Conservation (phyloP, 2,888 invertebrate genomes). For the Nudaria mundana region DNA sequence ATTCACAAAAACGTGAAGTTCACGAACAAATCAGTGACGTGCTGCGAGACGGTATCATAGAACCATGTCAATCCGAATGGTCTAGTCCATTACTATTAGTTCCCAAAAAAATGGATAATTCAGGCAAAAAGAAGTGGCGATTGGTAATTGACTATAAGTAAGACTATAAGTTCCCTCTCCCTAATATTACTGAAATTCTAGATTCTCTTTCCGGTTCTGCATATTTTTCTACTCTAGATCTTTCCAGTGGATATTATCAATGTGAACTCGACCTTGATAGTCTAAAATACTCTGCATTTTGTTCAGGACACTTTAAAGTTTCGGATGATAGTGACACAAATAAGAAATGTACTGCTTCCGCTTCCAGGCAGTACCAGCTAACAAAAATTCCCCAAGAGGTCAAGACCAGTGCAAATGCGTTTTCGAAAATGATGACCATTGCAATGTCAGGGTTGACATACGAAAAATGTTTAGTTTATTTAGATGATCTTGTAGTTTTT, state of each 20-base stretch:
- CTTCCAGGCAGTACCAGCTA: neutral
- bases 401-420: neutral
- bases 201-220: neutral
- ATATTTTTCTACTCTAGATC: neutral
- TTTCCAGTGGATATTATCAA: neutral
- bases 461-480: neutral
- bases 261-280: neutral
- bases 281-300: neutral
- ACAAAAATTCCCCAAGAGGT: neutral
- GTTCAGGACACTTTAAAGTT: neutral
- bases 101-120: neutral
- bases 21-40: neutral
- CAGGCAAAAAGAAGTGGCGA: neutral
- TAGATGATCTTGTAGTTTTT: neutral
- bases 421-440: neutral
- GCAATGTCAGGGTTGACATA: neutral
- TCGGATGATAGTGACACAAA: too few relatives aligned
- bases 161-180: neutral
- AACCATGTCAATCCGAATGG: neutral
- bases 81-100: neutral
- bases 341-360: too few relatives aligned
- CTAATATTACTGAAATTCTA: neutral
- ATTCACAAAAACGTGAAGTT: neutral
- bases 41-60: neutral
- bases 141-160: neutral